Conservation (phyloP, 2,113 vertebrate genomes). For the Panthera leo region DNA sequence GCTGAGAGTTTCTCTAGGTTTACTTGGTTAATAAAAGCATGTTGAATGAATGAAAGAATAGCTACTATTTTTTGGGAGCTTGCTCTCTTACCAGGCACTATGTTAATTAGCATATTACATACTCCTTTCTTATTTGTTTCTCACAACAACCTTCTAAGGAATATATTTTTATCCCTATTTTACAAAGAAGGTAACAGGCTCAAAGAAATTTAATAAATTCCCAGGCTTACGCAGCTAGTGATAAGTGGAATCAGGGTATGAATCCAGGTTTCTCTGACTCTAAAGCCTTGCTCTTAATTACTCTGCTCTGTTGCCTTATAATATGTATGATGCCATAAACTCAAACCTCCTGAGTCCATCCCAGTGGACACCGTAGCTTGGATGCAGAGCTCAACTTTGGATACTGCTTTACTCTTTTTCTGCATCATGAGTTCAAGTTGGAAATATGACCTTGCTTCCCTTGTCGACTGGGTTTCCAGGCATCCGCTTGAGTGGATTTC, state of each 20-base stretch:
- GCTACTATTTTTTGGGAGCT: neutral
- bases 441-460: slow-evolving; percentile 34
- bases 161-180: slow-evolving; percentile 42
- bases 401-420: neutral
- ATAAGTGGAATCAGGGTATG: neutral
- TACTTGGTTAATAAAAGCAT: slow-evolving; percentile 32
- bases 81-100: neutral
- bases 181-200: slow-evolving; percentile 1
- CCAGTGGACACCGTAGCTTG: neutral
- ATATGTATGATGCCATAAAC: neutral
- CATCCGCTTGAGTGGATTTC: neutral
- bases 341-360: neutral
- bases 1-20: neutral
- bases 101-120: neutral
- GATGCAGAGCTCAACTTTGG: neutral
- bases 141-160: neutral
- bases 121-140: neutral
- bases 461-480: neutral
- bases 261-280: neutral
- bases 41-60: neutral
- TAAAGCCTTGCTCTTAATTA: neutral
- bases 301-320: neutral
- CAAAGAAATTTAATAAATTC: slow-evolving; percentile 10
- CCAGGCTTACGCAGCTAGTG: neutral
- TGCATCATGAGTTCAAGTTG: neutral